Evolutionary conservation across 30 jellyfish, hydroid and myxozoan species (phyloP).

Genomic region (Clytia hemisphaerica): DNA sequence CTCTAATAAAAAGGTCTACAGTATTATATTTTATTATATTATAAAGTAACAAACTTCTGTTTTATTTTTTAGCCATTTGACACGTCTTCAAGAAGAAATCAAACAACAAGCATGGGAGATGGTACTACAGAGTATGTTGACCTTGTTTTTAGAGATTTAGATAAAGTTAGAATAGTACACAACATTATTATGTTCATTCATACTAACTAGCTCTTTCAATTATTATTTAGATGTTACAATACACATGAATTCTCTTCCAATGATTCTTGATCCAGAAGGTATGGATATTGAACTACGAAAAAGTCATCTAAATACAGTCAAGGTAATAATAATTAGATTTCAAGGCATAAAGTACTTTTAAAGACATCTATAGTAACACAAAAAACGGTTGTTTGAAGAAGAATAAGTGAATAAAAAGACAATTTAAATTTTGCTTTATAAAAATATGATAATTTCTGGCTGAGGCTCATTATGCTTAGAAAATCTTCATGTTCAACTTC

Average conservation of each 20-base stretch:
- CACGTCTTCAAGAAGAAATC: constrained; percentile 34
- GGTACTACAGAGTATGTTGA: constrained; percentile 32
- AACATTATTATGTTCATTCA: not conserved
- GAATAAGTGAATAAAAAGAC: too few species aligned
- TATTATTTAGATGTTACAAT: constrained; percentile 39
- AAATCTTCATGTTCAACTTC: too few species aligned
- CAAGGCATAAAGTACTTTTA: too few species aligned
- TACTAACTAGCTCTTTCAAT: not conserved
- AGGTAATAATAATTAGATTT: constrained; percentile 28
- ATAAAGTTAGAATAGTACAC: not conserved
- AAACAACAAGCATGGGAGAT: constrained; percentile 57
- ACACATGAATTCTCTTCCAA: constrained; percentile 46
- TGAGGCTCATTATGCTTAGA: too few species aligned
- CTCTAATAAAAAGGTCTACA: too few species aligned
- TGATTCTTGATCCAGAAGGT: constrained; percentile 78
- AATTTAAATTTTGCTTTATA: too few species aligned
- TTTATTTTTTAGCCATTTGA: constrained; percentile 40
- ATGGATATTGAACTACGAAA: constrained; percentile 47
- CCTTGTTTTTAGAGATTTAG: not conserved
- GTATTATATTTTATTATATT: not conserved
- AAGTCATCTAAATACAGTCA: constrained; percentile 39
- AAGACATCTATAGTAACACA: too few species aligned
- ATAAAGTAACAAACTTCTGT: not conserved
- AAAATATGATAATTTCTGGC: too few species aligned
- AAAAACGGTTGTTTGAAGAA: too few species aligned